Base-by-base conservation (phyloP, 2,888 invertebrate genomes). In the Mythimna loreyi region DNA sequence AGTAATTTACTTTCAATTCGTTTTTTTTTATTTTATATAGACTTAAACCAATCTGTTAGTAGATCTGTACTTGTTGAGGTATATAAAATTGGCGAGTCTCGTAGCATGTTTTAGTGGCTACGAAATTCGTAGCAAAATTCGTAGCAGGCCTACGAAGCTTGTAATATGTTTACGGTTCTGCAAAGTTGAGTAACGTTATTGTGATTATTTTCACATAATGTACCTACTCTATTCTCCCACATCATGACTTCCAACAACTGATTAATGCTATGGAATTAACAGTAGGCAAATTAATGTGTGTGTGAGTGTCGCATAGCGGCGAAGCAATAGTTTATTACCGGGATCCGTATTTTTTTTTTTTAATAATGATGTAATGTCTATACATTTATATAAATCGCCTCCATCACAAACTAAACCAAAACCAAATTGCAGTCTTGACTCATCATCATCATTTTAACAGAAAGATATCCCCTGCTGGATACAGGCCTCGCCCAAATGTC, bases 101-200 rank as follows among this genome's bases (percentile, higher is more conserved):
- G 55, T 55, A 69, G 40, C 40, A 55, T 3, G 19, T 33, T 43
- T 50, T 5, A 40, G 21, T 33, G 63, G 19, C 49, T 70, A 56
- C 70, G 40, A 56, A 47, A 30, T 25, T 55, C 70, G 70, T 70
- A 70, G 40, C 63, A 28, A 56, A 47, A 30, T 25, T 55, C 70
- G 70, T 70, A 70, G 40, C 63, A 28, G 7, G 47, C 23, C 69
- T 69, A 47, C 58, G n/a, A n/a, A 4, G 23, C 40, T 30, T 25
- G 3, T 53, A 5, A 43, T 28, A 1, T 16, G 1, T 45, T 7
- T 3, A 25, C 5, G 21, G 43, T 36, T 61, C 62, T n/a, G 6
- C 6, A 0, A 19, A 30, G 23, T 45, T 61, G 16, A 52, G 0
- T 11, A n/a, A 28, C 11, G 21, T 0, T 33, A 8, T 13, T 19